Evolutionary conservation across 2,888 invertebrate genomes (phyloP).

Genomic region (Eilema caniola): DNA sequence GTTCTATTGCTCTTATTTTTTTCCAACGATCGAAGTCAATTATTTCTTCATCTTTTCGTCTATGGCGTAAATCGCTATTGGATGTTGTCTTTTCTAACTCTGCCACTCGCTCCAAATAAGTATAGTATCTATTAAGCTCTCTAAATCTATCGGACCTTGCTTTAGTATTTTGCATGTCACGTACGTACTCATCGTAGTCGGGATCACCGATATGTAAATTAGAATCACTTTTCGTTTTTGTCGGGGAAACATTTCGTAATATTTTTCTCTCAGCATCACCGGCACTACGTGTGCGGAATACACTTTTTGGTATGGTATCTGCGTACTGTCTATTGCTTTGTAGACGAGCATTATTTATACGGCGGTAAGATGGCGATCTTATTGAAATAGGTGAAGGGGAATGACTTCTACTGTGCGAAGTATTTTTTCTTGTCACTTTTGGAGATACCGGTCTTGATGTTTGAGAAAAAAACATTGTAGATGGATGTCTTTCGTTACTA

Average conservation of each 20-base stretch:
- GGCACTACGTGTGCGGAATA: constrained; percentile 89
- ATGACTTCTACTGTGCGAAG: constrained; percentile 71
- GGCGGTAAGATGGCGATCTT: constrained; percentile 89
- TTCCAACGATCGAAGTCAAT: constrained; percentile 96
- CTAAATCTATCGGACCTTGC: constrained; percentile 93
- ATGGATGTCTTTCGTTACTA: constrained; percentile 58
- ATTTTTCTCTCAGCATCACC: constrained; percentile 86
- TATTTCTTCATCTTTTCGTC: constrained; percentile 92
- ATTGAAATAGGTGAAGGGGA: constrained; percentile 87
- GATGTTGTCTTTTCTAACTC: constrained; percentile 93
- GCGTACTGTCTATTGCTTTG: constrained; percentile 72
- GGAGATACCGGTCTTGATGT: constrained; percentile 79
- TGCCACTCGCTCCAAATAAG: constrained; percentile 94
- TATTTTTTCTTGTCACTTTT: constrained; percentile 64
- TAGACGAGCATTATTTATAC: constrained; percentile 85
- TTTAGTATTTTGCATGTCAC: constrained; percentile 89
- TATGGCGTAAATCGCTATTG: constrained; percentile 89
- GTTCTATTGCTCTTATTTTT: constrained; percentile 91
- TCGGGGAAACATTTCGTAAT: constrained; percentile 45
- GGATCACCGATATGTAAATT: constrained; percentile 81
- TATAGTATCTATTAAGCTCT: constrained; percentile 94
- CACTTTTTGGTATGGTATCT: constrained; percentile 68
- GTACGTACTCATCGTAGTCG: constrained; percentile 90
- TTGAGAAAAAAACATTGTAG: constrained; percentile 75
- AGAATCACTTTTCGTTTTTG: constrained; percentile 74